Evolutionary conservation across 2,113 vertebrate genomes (phyloP).

Genomic region (Phycodurus eques): DNA sequence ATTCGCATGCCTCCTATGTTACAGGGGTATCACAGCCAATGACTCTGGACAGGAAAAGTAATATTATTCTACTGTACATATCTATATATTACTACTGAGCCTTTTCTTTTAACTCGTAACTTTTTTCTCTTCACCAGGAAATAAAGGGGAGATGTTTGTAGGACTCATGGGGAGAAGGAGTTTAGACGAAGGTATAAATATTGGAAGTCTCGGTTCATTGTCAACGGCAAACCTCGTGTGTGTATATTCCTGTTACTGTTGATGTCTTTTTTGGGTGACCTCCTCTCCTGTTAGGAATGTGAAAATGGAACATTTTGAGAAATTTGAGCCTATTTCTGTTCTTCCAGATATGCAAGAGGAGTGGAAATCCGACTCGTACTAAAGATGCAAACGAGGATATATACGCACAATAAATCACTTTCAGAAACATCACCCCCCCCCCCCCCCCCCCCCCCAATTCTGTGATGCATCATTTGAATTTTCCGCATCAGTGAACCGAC

Average conservation of each 20-base stretch:
- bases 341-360: constrained; percentile 49
- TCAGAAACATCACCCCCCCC: background rate
- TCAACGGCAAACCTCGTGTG: background rate
- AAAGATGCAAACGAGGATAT: constrained; percentile 8
- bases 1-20: background rate
- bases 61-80: constrained; percentile 4
- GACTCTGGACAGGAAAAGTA: constrained; percentile 62
- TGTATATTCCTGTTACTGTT: background rate
- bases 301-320: background rate
- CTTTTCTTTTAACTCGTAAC: background rate
- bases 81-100: background rate
- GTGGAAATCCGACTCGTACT: constrained; percentile 47
- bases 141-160: constrained; percentile 67
- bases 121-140: constrained; percentile 41
- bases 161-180: constrained; percentile 69
- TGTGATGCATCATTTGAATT: background rate
- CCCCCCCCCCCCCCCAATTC: too few relatives aligned
- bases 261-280: background rate
- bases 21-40: constrained; percentile 43
- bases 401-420: background rate
- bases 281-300: background rate
- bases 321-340: background rate
- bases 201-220: background rate
- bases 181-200: constrained; percentile 59
- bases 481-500: background rate